Evolutionary conservation across 2,797 vertebrate species (phyloP).

Genomic region (Chelon auratus): DNA sequence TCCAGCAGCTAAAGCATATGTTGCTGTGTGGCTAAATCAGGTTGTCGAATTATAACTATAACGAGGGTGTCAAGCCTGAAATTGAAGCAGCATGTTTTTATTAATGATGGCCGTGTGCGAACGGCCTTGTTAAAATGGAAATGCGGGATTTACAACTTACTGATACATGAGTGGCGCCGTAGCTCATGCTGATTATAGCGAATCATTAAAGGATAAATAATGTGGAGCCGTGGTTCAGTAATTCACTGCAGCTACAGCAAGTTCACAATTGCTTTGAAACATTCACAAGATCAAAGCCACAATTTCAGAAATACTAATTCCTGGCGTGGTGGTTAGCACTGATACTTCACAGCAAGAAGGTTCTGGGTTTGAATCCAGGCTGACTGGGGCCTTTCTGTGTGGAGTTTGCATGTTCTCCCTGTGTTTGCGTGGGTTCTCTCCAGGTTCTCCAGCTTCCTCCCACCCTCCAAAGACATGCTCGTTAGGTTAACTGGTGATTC

Average conservation of each 20-base stretch:
- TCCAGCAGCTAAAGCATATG: conserved; percentile 29
- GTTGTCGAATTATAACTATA: conserved; percentile 43
- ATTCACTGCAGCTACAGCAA: conserved; percentile 31
- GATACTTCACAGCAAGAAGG: too few relatives aligned
- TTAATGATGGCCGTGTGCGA: conserved; percentile 41
- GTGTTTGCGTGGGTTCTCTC: too few relatives aligned
- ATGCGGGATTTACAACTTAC: conserved; percentile 40
- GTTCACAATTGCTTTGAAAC: conserved; percentile 32
- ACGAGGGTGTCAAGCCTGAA: conserved; percentile 22
- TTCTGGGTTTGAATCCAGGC: too few relatives aligned
- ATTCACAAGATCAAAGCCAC: not conserved
- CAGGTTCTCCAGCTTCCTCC: too few relatives aligned
- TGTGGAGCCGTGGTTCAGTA: conserved; percentile 35
- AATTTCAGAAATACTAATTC: conserved; percentile 4
- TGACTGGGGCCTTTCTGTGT: too few relatives aligned
- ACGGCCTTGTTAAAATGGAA: conserved; percentile 62
- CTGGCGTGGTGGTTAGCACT: not conserved
- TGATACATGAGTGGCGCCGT: conserved; percentile 19
- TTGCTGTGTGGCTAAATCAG: conserved; percentile 42
- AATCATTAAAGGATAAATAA: conserved; percentile 50
- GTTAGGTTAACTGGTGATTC: too few relatives aligned
- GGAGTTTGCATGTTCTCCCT: too few relatives aligned
- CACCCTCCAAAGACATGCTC: too few relatives aligned
- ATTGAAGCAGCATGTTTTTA: conserved; percentile 44
- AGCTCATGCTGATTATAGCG: conserved; percentile 43